Evolutionary conservation across 2,797 vertebrate species (phyloP).

Genomic region (Naso thynnoides): DNA sequence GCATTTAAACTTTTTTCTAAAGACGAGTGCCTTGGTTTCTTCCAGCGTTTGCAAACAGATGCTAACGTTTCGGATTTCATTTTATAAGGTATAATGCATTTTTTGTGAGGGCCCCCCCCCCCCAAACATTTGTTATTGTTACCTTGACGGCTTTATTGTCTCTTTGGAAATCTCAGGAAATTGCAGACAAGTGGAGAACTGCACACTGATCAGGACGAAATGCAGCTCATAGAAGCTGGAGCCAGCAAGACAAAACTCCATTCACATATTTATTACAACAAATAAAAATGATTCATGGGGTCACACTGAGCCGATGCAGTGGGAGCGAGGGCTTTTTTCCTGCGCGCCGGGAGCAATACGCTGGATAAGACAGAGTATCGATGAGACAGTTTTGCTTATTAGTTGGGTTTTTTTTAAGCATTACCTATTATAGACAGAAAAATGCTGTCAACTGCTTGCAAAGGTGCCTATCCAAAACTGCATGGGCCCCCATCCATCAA

Average conservation of each 20-base stretch:
- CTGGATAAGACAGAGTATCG: conserved; percentile 1
- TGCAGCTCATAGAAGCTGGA: not conserved
- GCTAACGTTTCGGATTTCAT: too few relatives aligned
- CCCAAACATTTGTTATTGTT: not conserved
- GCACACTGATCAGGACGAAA: not conserved
- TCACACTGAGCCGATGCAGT: conserved; percentile 26
- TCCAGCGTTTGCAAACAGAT: too few relatives aligned
- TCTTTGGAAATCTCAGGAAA: conserved; percentile 6
- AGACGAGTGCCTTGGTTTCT: too few relatives aligned
- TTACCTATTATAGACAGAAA: conserved; percentile 9
- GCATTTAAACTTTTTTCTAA: too few relatives aligned
- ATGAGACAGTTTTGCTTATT: not conserved
- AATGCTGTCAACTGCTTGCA: conserved; percentile 19
- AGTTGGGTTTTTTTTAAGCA: conserved; percentile 1
- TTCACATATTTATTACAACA: conserved; percentile 32
- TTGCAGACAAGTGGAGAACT: conserved; percentile 1
- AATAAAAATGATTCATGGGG: conserved; percentile 35
- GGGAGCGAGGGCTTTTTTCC: conserved; percentile 16
- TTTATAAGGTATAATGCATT: too few relatives aligned
- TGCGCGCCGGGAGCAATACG: conserved; percentile 5
- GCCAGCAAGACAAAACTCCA: conserved; percentile 22
- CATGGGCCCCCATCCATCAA: conserved; percentile 11
- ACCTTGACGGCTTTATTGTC: not conserved
- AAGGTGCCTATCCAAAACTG: conserved; percentile 22
- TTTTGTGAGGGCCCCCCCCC: too few relatives aligned